Evolutionary conservation across 2,888 invertebrate species (phyloP), one percentile per base, ranked within the genome.

Genomic region (Athrips mouffetella): DNA sequence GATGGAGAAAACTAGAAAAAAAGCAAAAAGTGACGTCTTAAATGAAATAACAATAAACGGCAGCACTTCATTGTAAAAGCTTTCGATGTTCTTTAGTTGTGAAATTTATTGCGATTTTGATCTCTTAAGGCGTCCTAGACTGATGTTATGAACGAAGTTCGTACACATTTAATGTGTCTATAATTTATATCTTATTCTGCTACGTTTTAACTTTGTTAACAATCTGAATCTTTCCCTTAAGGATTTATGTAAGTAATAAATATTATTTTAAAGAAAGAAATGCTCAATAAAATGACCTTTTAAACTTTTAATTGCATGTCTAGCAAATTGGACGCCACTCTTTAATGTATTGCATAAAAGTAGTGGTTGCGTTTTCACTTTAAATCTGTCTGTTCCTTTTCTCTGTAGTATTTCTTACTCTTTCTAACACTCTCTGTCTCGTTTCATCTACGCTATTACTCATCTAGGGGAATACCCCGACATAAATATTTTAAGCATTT

Each of bases 281-380:
- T 70, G 76, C 76, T 81, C 78, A 79, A 76, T 71, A 58, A 56
- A 65, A 71, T 59, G 62, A 78, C 76, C 79, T 79, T 79, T 79
- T 71, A 77, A 80, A 81, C 76, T 80, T 80, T 81, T 82, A 79
- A 81, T 79, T 83, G 86, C 86, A 85, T 74, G 76, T 74, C 58
- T 61, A 67, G 59, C 64, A 53, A 25, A 47, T 8, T 18, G 3
- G 8, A 20, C n/a, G 35, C 27, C 40, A 37, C 18, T 49, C 62
- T 53, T 50, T 60, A 67, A 64, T 60, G 63, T 67, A 63, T 55
- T 64, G 69, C 70, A 67, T 70, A 63, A 60, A 63, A 16, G 50
- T 48, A 45, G 48, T 45, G 63, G 59, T 54, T 55, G 55, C 55
- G 54, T 58, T 59, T 58, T 55, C 65, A 68, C 59, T 67, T 53